Evolutionary conservation across 2,797 vertebrate genomes (phyloP), one percentile per base, ranked within the genome.

Genomic region (Enteromius viviparus): DNA sequence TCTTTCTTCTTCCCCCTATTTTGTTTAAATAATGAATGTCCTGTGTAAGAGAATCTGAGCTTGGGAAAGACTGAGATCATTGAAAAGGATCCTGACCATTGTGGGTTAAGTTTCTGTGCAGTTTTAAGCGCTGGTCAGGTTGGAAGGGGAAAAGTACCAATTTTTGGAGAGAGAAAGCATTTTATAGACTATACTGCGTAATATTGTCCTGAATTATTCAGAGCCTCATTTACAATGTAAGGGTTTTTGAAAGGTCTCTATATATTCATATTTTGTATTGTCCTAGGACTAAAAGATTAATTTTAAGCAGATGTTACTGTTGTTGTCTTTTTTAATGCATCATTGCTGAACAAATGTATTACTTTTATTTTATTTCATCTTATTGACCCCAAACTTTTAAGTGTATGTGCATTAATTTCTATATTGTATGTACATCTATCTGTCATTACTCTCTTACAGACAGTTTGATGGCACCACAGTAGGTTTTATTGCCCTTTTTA

Each of bases 11-110:
- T 80, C 76, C 2, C 47, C 71, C 88, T 86, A 32, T 32, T 9
- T 90, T 53, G 86, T 82, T 11, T 91, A 66, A 85, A 76, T 89
- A 88, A 88, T 86, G 82, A 85, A 89, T 89, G 80, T 17, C 76
- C 49, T 84, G 74, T 81, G 75, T 87, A 85, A 77, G 34, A 87
- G 87, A 88, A 88, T 76, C 60, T 32, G 78, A 88, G 70, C 34
- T 51, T 64, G 75, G 78, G 42, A 78, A 78, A 75, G 70, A 79
- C 81, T 76, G 84, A 86, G 81, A 87, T 87, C 87, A 88, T 47
- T 83, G 85, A 86, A 84, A 88, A 78, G 79, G 85, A 86, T 86
- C 84, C 49, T 64, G 34, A 76, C 71, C 19, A 70, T 37, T 76
- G 69, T 75, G 69, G 51, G 51, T 88, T 51, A 34, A 51, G 60